Evolutionary conservation across 2,797 vertebrate genomes (phyloP).

Genomic region (Miichthys miiuy): DNA sequence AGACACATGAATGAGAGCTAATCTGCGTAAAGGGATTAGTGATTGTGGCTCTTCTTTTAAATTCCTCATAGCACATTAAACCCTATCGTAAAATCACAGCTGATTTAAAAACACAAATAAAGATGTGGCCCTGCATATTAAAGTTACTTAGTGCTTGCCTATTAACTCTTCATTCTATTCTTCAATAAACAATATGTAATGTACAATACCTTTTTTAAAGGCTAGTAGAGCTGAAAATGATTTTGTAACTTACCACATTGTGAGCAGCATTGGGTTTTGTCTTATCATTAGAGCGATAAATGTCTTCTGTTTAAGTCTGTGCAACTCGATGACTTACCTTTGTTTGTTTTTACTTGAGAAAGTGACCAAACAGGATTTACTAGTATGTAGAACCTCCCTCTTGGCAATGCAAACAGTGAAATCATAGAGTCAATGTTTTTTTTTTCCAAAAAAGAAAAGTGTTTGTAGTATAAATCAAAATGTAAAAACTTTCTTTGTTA

Average conservation of each 20-base stretch:
- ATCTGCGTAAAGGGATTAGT: background rate
- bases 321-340: background rate
- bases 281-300: background rate
- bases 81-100: background rate
- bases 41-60: background rate
- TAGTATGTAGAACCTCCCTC: background rate
- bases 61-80: background rate
- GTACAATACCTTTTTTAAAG: background rate
- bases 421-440: background rate
- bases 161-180: background rate
- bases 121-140: background rate
- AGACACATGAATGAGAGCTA: background rate
- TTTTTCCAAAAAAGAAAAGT: background rate
- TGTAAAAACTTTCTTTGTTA: background rate
- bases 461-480: too few species aligned
- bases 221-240: background rate
- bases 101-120: background rate
- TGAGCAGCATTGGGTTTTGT: background rate
- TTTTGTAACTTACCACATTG: constrained; percentile 14
- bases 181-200: background rate
- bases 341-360: background rate
- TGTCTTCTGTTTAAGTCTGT: background rate
- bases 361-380: constrained; percentile 48
- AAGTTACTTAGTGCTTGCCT: background rate
- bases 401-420: background rate